Evolutionary conservation across 2,797 vertebrate species (phyloP).

Genomic region (Luscinia luscinia): DNA sequence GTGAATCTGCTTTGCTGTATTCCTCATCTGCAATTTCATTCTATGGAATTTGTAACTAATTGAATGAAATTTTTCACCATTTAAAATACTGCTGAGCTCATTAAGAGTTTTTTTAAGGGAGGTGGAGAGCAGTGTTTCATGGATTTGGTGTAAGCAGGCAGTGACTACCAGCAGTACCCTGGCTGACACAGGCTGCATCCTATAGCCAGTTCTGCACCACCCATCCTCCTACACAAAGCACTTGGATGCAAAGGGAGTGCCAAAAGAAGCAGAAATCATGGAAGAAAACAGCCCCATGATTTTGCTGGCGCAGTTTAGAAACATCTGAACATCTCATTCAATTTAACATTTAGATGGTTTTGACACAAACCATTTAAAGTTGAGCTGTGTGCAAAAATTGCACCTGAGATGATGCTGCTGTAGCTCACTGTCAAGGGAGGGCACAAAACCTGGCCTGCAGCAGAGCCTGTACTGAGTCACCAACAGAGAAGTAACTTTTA

Average conservation of each 20-base stretch:
- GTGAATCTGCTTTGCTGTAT: conserved; percentile 33
- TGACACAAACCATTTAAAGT: not conserved
- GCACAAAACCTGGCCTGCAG: not conserved
- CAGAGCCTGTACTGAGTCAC: not conserved
- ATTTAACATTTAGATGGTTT: not conserved
- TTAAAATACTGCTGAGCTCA: not conserved
- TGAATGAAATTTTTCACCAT: not conserved
- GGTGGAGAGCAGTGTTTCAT: not conserved
- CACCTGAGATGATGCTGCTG: not conserved
- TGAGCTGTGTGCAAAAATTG: not conserved
- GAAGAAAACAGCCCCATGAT: not conserved
- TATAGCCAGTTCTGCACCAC: not conserved
- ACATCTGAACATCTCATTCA: not conserved
- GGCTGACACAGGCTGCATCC: not conserved
- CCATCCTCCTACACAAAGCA: not conserved
- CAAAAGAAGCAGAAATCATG: not conserved
- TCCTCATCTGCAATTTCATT: conserved; percentile 25
- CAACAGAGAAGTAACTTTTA: not conserved
- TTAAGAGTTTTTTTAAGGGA: not conserved
- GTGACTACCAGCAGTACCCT: not conserved
- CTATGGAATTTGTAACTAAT: conserved; percentile 26
- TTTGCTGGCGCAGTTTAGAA: not conserved
- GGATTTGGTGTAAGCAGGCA: not conserved
- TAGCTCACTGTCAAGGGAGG: not conserved
- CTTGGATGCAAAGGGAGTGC: not conserved